Evolutionary conservation across 2,888 invertebrate genomes (phyloP), one percentile per base, ranked within the genome.

Genomic region (Eulithis prunata): DNA sequence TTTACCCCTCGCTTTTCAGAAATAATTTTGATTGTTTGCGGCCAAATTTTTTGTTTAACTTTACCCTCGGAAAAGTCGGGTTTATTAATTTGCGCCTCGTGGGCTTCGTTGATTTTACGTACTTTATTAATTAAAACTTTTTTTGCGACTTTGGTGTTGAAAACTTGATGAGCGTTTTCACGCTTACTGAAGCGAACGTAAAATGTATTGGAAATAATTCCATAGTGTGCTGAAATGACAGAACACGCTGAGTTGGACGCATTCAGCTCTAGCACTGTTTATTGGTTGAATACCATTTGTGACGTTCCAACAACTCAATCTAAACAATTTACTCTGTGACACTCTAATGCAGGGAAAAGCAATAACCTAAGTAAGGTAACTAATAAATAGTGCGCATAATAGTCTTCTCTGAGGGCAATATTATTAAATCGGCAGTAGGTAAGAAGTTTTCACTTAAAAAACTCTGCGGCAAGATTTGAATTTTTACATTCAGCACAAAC

Each of bases 1-100:
- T 73, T 71, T 71, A 68, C 61, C 68, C 32, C 70, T 68, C 70
- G 70, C 67, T 70, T 70, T 67, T 62, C 59, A 70, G 69, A 70
- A 72, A 75, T 74, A 67, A 72, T 74, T 74, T 72, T 71, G 70
- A 75, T 74, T 75, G 75, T 74, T 71, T 70, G 67, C 64, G 71
- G 69, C 62, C 61, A 62, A 68, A 69, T 70, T 74, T 71, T 73
- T 70, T 68, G 66, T 71, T 63, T 70, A 72, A 70, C 69, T 74
- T 71, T 72, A 51, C 62, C 65, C 61, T 52, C 66, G 57, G 61
- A 65, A 71, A 70, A 70, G 64, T 63, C 59, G 47, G 57, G 71
- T 71, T 68, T 73, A 71, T 74, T 74, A 75, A 75, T 75, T 73
- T 69, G 62, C 69, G 66, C 65, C 69, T 70, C 72, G 66, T 59